Percentiles rank a stretch among this genome's conserved stretches.
These are phyloP conservation scores for Holothuria leucospilota DNA, from an alignment of 53 echinoderm and acorn worm genomes.

Conservation along the genomic window DNA sequence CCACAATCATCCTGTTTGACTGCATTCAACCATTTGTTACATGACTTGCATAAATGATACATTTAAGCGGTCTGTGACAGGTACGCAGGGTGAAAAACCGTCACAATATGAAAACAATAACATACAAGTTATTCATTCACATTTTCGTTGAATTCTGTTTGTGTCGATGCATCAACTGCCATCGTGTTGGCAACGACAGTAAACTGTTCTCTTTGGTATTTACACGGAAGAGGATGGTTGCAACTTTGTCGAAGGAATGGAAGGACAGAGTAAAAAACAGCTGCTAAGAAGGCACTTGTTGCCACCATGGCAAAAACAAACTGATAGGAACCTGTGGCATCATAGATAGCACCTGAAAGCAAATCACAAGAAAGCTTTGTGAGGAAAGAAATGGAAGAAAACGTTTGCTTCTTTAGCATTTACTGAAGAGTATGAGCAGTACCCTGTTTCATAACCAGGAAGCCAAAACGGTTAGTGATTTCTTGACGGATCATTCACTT, in stretches of 20 bases:
- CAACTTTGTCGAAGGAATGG: conserved; percentile 22
- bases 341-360: conserved; percentile 8
- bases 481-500: too few species aligned
- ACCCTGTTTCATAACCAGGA: too few species aligned
- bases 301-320: conserved; percentile 16
- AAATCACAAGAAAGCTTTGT: too few species aligned
- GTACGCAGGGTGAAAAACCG: too few species aligned
- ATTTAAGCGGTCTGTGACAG: too few species aligned
- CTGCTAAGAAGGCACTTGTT: background rate
- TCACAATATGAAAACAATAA: too few species aligned
- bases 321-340: conserved; percentile 10
- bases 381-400: background rate
- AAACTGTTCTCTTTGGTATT: conserved; percentile 1
- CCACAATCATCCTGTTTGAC: too few species aligned
- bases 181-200: background rate
- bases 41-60: too few species aligned
- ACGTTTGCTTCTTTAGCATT: too few species aligned
- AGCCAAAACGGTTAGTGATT: too few species aligned
- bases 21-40: too few species aligned
- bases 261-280: conserved; percentile 14
- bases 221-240: conserved; percentile 11
- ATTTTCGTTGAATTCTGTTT: conserved; percentile 18
- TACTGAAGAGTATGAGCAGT: too few species aligned
- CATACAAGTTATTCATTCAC: background rate
- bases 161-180: background rate